Conservation (phyloP, 2,797 vertebrate genomes). For the Eospalax fontanierii region DNA sequence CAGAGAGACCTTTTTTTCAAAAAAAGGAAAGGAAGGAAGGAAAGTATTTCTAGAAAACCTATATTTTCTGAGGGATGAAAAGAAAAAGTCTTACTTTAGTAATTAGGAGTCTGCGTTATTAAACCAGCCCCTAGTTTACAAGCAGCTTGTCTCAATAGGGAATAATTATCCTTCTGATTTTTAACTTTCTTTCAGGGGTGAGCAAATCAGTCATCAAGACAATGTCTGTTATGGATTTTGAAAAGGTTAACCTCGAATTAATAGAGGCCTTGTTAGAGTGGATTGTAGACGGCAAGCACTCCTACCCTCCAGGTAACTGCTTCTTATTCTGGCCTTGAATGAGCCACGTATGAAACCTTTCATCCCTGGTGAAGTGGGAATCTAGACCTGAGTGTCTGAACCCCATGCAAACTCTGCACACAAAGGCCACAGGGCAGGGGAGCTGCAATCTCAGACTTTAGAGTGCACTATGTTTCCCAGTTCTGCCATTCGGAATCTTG, state of each 20-base stretch:
- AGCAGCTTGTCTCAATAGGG: background rate
- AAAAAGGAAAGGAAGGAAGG: background rate
- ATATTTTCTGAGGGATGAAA: slow-evolving; percentile 29
- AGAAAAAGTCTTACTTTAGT: background rate
- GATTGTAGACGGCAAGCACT: slow-evolving; percentile 95
- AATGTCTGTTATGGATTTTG: slow-evolving; percentile 95
- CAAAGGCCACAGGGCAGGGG: background rate
- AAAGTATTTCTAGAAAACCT: background rate
- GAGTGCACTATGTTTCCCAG: background rate
- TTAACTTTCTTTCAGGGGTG: slow-evolving; percentile 89
- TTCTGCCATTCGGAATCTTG: background rate
- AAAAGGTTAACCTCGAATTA: slow-evolving; percentile 98
- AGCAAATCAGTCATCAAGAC: slow-evolving; percentile 96
- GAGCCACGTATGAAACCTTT: background rate
- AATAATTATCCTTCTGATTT: slow-evolving; percentile 42
- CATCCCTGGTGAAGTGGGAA: background rate
- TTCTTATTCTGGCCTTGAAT: background rate
- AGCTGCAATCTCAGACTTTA: background rate
- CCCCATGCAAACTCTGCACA: background rate
- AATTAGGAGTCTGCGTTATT: background rate
- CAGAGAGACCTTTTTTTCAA: too few relatives aligned
- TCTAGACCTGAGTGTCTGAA: background rate
- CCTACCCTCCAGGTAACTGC: slow-evolving; percentile 94
- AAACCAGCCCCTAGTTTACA: background rate
- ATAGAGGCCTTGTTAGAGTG: slow-evolving; percentile 97